Conservation (phyloP, 2,113 vertebrate genomes). For the Origma solitaria region DNA sequence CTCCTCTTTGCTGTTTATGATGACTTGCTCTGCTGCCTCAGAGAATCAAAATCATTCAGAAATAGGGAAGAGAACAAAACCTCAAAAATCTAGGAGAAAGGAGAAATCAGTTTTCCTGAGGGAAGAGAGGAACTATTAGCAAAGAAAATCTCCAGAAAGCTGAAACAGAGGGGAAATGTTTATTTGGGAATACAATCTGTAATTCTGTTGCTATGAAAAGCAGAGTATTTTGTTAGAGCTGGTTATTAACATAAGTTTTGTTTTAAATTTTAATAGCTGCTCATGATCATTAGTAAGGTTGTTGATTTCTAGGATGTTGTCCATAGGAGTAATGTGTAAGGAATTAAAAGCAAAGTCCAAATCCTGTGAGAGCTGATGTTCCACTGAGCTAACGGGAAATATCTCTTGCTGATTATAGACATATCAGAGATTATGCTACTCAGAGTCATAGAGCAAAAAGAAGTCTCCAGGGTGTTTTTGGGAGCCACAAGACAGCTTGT, state of each 20-base stretch:
- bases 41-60: neutral
- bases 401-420: conserved; percentile 34
- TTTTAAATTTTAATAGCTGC: neutral
- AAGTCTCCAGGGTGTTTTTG: conserved; percentile 34
- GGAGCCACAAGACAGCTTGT: neutral
- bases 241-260: conserved; percentile 4
- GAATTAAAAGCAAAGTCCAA: conserved; percentile 6
- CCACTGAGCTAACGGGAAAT: conserved; percentile 34
- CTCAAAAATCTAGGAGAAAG: conserved; percentile 2
- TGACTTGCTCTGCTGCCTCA: neutral
- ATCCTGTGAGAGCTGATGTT: conserved; percentile 40
- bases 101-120: neutral
- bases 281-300: neutral
- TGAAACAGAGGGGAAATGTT: neutral
- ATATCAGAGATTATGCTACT: conserved; percentile 37
- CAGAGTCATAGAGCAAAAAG: conserved; percentile 25
- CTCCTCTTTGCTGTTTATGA: neutral
- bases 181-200: neutral
- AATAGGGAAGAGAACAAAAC: neutral
- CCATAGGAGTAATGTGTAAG: neutral
- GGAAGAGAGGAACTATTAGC: neutral
- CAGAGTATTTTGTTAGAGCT: neutral
- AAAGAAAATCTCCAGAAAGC: neutral
- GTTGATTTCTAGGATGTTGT: neutral
- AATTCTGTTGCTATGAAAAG: conserved; percentile 19